These are phyloP conservation scores for Resseliella maxima DNA, from an alignment of 2,888 invertebrate genomes.

Conservation along the genomic window DNA sequence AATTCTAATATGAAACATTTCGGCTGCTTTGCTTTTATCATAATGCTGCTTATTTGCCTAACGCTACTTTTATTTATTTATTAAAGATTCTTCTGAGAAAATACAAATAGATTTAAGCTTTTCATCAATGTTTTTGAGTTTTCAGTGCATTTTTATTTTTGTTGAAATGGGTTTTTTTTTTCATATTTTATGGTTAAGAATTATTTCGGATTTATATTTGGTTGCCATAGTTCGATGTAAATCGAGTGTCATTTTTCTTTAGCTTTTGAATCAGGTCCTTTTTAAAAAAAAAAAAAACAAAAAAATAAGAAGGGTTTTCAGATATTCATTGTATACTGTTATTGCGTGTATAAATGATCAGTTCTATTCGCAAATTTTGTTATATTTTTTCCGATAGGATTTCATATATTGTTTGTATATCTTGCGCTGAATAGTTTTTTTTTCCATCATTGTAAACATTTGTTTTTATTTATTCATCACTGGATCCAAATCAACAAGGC, in stretches of 20 bases:
- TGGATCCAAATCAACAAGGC: constrained; percentile 46
- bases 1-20: not conserved
- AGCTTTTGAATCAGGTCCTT: not conserved
- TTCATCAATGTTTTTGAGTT: too few species aligned
- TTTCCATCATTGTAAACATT: constrained; percentile 42
- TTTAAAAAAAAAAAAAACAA: not conserved
- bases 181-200: not conserved
- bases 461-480: not conserved
- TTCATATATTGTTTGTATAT: not conserved
- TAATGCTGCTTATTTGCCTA: not conserved
- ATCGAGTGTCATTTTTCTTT: not conserved
- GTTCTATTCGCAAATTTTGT: not conserved
- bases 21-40: constrained; percentile 22
- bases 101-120: too few species aligned
- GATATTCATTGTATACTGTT: constrained; percentile 42
- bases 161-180: not conserved
- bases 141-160: not conserved
- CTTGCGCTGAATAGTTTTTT: constrained; percentile 9
- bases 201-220: not conserved
- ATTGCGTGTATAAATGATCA: constrained; percentile 11
- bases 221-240: not conserved
- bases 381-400: not conserved
- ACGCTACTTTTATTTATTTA: not conserved
- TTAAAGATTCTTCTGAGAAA: too few species aligned
- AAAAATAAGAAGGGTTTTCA: too few species aligned